Base-by-base conservation (phyloP, 92 coral and sea anemone genomes). In the Heteractis magnifica region DNA sequence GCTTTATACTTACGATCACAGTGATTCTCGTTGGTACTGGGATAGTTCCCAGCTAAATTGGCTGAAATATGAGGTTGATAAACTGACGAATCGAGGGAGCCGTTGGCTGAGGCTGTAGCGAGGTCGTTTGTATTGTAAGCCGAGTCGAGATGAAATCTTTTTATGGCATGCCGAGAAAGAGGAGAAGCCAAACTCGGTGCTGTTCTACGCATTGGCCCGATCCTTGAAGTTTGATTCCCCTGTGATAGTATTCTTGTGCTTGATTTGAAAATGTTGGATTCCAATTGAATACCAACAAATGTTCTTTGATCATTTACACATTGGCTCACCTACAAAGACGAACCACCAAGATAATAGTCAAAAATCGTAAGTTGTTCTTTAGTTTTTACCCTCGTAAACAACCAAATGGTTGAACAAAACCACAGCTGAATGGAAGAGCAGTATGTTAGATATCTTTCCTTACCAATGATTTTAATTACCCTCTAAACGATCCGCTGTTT, bases 101-200 rank as follows among this genome's bases (percentile, higher is more conserved):
- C 88, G 73, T 81, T 84, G 18, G 92, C 44, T 23, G 81, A 76
- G 14, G 79, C 77, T 48, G 92, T 77, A 56, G 85, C 77, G 62
- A 91, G 90, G 23, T 88, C 90, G 72, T 85, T 83, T 53, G 81
- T 79, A 52, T 82, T 89, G 86, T 86, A 81, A 51, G 88, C 88
- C 74, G 79, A 81, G 6, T 93, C 97, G 26, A 91, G 88, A 51
- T 93, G 94, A 56, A 92, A 92, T 50, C 97, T 88, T 87, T 93
- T 93, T 71, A 88, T 87, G 15, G 79, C 56, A 34, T 83, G 88
- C 51, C 94, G 71, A 60, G 88, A 79, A 8, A 74, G 70, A 18
- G 83, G 88, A 49, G 88, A 78, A 65, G 75, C 62, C 41, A 78
- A 21, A 20, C 75, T 77, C 53, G 52, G 41, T 13, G 83, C 88